Conservation (phyloP, 2,113 vertebrate species). For the Choloepus hoffmanni region DNA sequence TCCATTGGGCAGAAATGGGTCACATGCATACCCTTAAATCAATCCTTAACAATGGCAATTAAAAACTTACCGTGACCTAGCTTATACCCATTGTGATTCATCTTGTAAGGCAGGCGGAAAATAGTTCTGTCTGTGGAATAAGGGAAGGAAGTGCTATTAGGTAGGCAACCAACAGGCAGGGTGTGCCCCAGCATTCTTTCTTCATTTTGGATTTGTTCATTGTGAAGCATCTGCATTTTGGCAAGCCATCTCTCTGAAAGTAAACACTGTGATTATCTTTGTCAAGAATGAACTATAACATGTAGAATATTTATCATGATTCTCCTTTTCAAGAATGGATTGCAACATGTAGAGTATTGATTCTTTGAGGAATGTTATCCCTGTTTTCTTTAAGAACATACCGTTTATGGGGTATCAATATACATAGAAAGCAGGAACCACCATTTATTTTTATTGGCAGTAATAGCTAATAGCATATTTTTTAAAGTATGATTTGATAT, state of each 20-base stretch:
- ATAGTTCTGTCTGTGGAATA: not conserved
- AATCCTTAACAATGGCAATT: not conserved
- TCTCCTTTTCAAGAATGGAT: slow-evolving; percentile 3
- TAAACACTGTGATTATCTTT: not conserved
- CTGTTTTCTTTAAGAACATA: not conserved
- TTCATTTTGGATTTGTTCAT: slow-evolving; percentile 2
- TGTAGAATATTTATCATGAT: not conserved
- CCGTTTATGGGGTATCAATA: not conserved
- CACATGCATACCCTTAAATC: not conserved
- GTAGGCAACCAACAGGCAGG: not conserved
- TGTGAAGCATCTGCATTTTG: not conserved
- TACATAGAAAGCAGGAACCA: not conserved
- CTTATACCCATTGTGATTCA: not conserved
- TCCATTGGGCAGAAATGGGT: not conserved
- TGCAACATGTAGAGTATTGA: not conserved
- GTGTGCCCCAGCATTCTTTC: not conserved
- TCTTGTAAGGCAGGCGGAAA: not conserved
- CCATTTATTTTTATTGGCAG: not conserved
- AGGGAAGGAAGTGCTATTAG: not conserved
- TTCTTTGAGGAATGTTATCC: not conserved
- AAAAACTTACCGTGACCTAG: not conserved
- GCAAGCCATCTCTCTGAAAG: not conserved
- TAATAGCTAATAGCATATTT: not conserved
- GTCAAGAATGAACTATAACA: not conserved
- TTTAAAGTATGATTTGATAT: not conserved